These are phyloP conservation scores for Pangasianodon gigas DNA, from an alignment of 2,113 vertebrate genomes.

Conservation along the genomic window DNA sequence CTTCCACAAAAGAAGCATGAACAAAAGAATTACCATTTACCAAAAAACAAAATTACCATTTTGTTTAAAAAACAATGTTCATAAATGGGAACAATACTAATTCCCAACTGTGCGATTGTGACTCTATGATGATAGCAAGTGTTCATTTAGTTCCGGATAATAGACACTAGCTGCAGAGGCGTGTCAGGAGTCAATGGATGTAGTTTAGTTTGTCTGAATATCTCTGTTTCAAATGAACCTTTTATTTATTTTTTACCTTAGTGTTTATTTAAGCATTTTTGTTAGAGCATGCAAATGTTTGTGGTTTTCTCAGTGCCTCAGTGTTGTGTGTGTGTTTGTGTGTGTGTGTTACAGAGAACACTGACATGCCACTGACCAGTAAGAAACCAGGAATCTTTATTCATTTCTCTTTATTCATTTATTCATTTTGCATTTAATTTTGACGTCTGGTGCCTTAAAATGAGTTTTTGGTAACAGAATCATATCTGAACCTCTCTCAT, in stretches of 20 bases:
- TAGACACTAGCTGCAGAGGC: not conserved
- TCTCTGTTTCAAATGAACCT: not conserved
- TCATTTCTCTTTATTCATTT: no score
- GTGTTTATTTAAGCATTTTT: not conserved
- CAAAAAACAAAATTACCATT: not conserved
- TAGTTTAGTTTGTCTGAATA: not conserved
- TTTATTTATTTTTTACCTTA: not conserved
- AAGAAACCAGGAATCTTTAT: no score
- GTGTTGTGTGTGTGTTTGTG: not conserved
- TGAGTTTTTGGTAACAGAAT: no score
- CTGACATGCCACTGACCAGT: no score
- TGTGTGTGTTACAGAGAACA: not conserved
- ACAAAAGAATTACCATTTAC: not conserved
- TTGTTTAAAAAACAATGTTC: not conserved
- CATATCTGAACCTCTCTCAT: no score
- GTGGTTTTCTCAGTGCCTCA: not conserved
- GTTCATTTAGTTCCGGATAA: not conserved
- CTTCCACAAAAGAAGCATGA: not conserved
- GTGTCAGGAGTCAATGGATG: not conserved
- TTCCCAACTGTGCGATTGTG: not conserved
- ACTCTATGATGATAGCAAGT: not conserved
- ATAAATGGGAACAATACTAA: not conserved
- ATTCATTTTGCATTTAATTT: no score
- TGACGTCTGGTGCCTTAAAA: no score
- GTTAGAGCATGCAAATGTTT: not conserved